Base-by-base conservation (phyloP, 2,888 invertebrate species). In the Digitonthophagus gazella region DNA sequence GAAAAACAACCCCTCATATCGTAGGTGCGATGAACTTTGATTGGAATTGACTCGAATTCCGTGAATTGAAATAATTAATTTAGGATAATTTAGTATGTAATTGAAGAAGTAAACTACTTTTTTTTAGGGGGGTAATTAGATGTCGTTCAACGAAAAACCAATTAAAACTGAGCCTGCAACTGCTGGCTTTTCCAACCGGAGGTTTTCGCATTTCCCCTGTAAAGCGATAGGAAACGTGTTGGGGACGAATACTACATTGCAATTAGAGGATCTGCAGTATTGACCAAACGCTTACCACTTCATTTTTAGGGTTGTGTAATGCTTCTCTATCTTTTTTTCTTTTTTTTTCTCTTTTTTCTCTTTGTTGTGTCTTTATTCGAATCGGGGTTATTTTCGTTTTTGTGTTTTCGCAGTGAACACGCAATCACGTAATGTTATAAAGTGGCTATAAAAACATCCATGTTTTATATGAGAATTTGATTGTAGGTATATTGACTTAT, bases 1-100 rank as follows among this genome's bases (percentile, higher is more conserved):
- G 61, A 61, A 18, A 61, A 20, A 20, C 20, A 19, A 61, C 18
- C 61, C 19, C n/a, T 20, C n/a, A 61, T 19, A 8, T 18, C 18
- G n/a, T 19, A 61, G 61, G 61, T 61, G 18, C 61, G 61, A 61
- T 61, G 61, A 61, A 61, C 61, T 18, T 20, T n/a, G n/a, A n/a
- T n/a, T n/a, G n/a, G n/a, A n/a, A n/a, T n/a, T n/a, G n/a, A n/a
- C n/a, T n/a, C n/a, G n/a, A n/a, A n/a, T n/a, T n/a, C n/a, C n/a
- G n/a, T n/a, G n/a, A n/a, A n/a, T n/a, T n/a, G n/a, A n/a, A n/a
- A n/a, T n/a, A n/a, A n/a, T n/a, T n/a, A n/a, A n/a, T n/a, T n/a
- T n/a, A n/a, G n/a, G n/a, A n/a, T n/a, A n/a, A n/a, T n/a, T n/a
- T n/a, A n/a, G n/a, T n/a, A n/a, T n/a, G n/a, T n/a, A n/a, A n/a